Conservation (phyloP, 2,113 vertebrate genomes). For the Neolamprologus falcicula region DNA sequence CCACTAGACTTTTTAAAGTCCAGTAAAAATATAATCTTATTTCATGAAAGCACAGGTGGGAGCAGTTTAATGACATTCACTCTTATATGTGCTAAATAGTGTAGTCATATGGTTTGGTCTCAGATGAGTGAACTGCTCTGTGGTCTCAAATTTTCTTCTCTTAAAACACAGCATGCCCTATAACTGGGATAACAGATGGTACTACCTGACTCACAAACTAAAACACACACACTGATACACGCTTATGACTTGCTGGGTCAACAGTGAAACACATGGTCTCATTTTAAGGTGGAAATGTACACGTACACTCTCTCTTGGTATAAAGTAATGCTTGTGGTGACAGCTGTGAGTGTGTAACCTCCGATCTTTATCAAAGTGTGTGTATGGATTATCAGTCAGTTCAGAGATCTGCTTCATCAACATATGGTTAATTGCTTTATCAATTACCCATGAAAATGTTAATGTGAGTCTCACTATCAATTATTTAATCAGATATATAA, state of each 20-base stretch:
- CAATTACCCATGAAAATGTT: slow-evolving; percentile 49
- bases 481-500: slow-evolving; percentile 31
- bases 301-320: not conserved
- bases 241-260: not conserved
- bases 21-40: not conserved
- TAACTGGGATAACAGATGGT: slow-evolving; percentile 39
- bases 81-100: slow-evolving; percentile 22
- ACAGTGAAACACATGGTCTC: slow-evolving; percentile 10
- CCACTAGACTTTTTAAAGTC: not conserved
- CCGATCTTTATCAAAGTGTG: slow-evolving; percentile 14
- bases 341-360: slow-evolving; percentile 6
- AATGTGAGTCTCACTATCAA: slow-evolving; percentile 36
- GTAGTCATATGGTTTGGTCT: slow-evolving; percentile 38
- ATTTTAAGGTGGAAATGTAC: not conserved
- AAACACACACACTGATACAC: not conserved
- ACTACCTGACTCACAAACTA: not conserved
- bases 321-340: not conserved
- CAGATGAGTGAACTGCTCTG: slow-evolving; percentile 24
- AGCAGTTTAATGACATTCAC: slow-evolving; percentile 2
- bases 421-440: slow-evolving; percentile 56
- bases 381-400: slow-evolving; percentile 14
- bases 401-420: slow-evolving; percentile 6
- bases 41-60: not conserved
- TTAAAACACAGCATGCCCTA: not conserved
- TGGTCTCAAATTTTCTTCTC: slow-evolving; percentile 2